Base-by-base conservation (phyloP, 2,888 invertebrate genomes). In the Leptopilina drosophilae region DNA sequence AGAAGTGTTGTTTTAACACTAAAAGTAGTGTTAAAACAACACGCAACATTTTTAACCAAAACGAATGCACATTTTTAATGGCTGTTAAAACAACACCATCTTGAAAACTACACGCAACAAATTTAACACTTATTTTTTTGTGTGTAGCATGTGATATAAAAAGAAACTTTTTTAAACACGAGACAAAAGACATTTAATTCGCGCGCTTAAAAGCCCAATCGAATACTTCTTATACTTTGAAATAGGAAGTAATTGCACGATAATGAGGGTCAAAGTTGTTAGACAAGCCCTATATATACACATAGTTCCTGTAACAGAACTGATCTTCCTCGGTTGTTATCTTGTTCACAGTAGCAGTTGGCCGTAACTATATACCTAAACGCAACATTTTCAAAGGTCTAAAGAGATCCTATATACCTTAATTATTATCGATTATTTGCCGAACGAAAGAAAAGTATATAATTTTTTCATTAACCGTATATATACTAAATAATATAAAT, bases 221-320 rank as follows among this genome's bases (percentile, higher is more conserved):
- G 40, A 66, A 66, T 42, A 15, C n/a, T 66, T 42, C 42, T 14
- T 33, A 33, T 33, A 66, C 66, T 66, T 66, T 8, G 15, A n/a
- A 80, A 81, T 78, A 80, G 82, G 77, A 83, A 82, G 81, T 80
- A 83, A 85, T 85, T 81, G 85, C 78, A 62, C 64, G 82, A 76
- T 78, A 82, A 82, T 77, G 85, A 83, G 82, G 80, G 79, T 85
- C 80, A 82, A 80, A 83, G 56, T 85, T 76, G 80, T 80, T 84
- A 82, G 84, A 77, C 66, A 66, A 66, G 33, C 42, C 40, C 66
- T 42, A 42, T 7, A 42, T 49, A 11, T 42, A 42, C 42, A 9
- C 9, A 46, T 46, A 9, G 65, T 40, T 33, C 2, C 33, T 40
- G 40, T 20, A 42, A 82, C 77, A 78, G 77, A 76, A 56, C 75